Evolutionary conservation across 2,888 invertebrate species (phyloP), one percentile per base, ranked within the genome.

Genomic region (Zaprionus obscuricornis): DNA sequence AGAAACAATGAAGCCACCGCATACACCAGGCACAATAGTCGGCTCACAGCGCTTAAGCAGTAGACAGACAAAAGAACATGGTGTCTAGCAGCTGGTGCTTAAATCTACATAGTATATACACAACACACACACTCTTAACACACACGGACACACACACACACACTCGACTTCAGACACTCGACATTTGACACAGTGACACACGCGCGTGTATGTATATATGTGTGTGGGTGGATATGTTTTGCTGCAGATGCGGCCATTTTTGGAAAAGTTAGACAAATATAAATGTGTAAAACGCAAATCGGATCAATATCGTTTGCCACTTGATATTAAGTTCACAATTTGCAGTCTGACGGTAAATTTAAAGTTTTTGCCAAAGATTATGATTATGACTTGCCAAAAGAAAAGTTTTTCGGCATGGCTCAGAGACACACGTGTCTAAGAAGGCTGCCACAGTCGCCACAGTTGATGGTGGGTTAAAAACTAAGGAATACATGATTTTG

Each of bases 1-100:
- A 27, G 45, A 78, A 78, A 78, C 85, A 82, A 78, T 78, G 75
- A 85, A 82, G 85, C 66, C 64, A 50, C 77, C 62, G 39, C 42
- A 68, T 56, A 57, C 66, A 29, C 16, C 29, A 20, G 40, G 14
- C 64, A 13, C 24, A 39, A 11, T 34, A 8, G 22, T 45, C 42
- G 49, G 14, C 20, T 39, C 7, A 10, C 37, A 22, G 40, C 11
- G 24, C 16, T 24, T n/a, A n/a, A n/a, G n/a, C n/a, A n/a, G 24
- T 13, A 5, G 11, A 5, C 22, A 8, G 7, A 18, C 17, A 17
- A 33, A 26, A 20, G 42, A 13, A 10, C 22, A 8, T 20, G 7
- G 22, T 55, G 66, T 49, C 67, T 76, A 73, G 57, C 64, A 54
- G 51, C 46, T 59, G 49, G 54, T 24, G 54, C 54, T 45, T 39